Base-by-base conservation (phyloP, 2,113 vertebrate genomes). In the Antechinus stuartii region DNA sequence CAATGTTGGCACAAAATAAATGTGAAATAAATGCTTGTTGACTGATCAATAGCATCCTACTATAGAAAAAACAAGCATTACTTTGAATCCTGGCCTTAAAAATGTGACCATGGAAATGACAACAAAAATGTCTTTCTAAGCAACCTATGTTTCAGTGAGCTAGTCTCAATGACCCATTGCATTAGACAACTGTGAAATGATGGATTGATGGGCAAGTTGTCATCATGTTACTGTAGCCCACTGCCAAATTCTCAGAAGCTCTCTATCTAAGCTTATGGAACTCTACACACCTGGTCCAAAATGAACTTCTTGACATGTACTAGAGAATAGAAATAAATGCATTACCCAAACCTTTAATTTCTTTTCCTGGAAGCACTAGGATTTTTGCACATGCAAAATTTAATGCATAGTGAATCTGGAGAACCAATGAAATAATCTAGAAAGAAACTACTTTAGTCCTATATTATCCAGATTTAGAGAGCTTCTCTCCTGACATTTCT, bases 381-480 rank as follows among this genome's bases (percentile, higher is more conserved):
- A 96, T 95, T 96, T 97, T 92, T 92, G 56, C 76, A 92, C 91
- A 94, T 95, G 89, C 92, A 94, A 96, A 97, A 96, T 96, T 95
- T 95, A 96, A 84, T 92, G 76, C n/a, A 61, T 53, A 8, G 54
- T 92, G 46, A 42, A 95, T 93, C 93, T 89, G 92, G 47, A 92
- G 92, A 92, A 94, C 68, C 49, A 94, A 76, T 94, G 92, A 96
- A 95, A 91, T 96, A 93, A 96, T 96, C 84, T 94, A 90, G 89
- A 95, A 90, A 91, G 47, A 50, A 96, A 94, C 92, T 96, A 90
- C 93, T 92, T 93, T 55, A 84, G 9, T 94, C 95, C 91, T 95
- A 12, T 96, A 94, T 95, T 96, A 96, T 95, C 97, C 95, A 96
- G 95, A 96, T 96, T 95, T 95, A 96, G 95, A 94, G 93, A 93